Evolutionary conservation across 1,140 invertebrate species (phyloP), one percentile per base, ranked within the genome.

Genomic region (Antheraea pernyi): DNA sequence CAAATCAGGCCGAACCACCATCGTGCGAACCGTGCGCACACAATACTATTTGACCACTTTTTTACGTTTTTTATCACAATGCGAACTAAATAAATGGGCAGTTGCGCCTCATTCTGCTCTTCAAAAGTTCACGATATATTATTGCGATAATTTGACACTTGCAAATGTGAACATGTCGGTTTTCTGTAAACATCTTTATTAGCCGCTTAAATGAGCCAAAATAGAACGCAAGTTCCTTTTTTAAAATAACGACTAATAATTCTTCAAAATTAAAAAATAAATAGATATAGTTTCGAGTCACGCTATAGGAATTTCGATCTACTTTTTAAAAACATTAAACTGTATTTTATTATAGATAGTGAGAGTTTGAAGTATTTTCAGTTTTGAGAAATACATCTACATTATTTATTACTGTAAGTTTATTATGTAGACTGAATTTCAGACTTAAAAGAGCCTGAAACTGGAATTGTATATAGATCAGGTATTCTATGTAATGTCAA

Each of bases 1-100:
- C 48, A 59, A 66, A 66, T 67, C 72, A 67, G 60, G 18, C 63
- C 69, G 65, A n/a, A 58, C 13, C 36, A 46, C 19, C 48, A 42
- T 59, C 63, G 68, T 68, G 60, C 73, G 66, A 73, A 65, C 66
- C 67, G 68, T 76, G 65, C 68, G 73, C 72, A 75, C 72, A 75
- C 68, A 59, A 70, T 59, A 16, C 69, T 59, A 60, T 71, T 46
- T 67, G 69, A 73, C 65, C 73, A 69, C 42, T 70, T 69, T 60
- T 70, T 62, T 18, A 65, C 59, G 19, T 46, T 46, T 42, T 42
- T 46, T 11, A 53, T 53, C 46, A 53, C 16, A 53, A 53, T 53
- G 16, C 16, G 46, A 53, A 53, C 16, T 53, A 53, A 42, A 53
- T 53, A 53, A 16, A 16, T 53, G 46, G 16, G 6, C 2, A 53